A percentile compares a stretch with the other conserved stretches of the same genome.
These are phyloP conservation scores for Octopus sinensis DNA, from an alignment of 1,140 invertebrate species.

Conservation along the genomic window DNA sequence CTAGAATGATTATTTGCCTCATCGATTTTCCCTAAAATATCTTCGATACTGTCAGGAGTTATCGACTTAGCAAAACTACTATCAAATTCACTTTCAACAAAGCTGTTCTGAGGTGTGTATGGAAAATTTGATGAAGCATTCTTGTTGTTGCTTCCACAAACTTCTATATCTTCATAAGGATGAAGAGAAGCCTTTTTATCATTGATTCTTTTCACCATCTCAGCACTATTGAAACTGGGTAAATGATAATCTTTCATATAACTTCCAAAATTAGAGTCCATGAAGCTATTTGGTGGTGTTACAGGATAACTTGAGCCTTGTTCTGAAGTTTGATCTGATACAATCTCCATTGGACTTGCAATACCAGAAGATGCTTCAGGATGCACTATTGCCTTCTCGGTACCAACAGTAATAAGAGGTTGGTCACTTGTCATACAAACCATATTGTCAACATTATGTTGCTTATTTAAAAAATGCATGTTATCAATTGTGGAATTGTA, in stretches of 20 bases:
- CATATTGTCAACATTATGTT: neutral
- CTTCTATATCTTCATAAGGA: constrained; percentile 14
- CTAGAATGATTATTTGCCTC: neutral
- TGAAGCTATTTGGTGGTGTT: constrained; percentile 48
- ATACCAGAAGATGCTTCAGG: neutral
- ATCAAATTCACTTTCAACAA: constrained; percentile 20
- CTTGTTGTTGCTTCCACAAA: constrained; percentile 12
- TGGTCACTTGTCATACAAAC: neutral
- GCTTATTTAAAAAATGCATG: neutral
- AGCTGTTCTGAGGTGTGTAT: constrained; percentile 49
- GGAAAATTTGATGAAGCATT: constrained; percentile 25
- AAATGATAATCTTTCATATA: constrained; percentile 29
- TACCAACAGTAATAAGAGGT: neutral
- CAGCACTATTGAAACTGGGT: constrained; percentile 52
- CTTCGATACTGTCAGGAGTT: constrained; percentile 12
- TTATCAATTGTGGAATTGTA: constrained; percentile 4
- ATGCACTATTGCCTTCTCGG: neutral
- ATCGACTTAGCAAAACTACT: constrained; percentile 11
- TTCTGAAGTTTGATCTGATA: constrained; percentile 28
- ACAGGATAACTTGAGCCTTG: constrained; percentile 38
- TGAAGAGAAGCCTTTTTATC: constrained; percentile 40
- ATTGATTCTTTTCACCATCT: constrained; percentile 50
- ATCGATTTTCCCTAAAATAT: constrained; percentile 7
- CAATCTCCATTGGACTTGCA: constrained; percentile 22
- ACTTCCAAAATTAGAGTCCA: constrained; percentile 33